A percentile compares a stretch with the other conserved stretches of the same genome.
These are phyloP conservation scores for Autographa pulchrina DNA, from an alignment of 2,888 invertebrate genomes.

Conservation along the genomic window DNA sequence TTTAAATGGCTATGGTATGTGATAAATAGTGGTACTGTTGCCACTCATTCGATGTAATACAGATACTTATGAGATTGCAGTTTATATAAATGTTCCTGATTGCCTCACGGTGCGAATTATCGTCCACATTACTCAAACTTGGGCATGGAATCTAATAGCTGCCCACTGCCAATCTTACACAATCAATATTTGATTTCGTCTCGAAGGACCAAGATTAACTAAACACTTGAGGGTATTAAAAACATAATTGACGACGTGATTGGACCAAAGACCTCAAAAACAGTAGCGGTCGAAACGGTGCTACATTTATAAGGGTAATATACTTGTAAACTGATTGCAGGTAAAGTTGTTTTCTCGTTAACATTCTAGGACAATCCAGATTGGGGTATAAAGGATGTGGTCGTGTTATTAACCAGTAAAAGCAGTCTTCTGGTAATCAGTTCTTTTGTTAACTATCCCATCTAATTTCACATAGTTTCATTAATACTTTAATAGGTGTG, in stretches of 20 bases:
- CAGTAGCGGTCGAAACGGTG: constrained; percentile 14
- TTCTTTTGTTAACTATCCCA: background rate
- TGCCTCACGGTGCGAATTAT: constrained; percentile 3
- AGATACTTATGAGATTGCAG: constrained; percentile 25
- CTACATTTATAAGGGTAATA: constrained; percentile 27
- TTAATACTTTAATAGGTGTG: too few relatives aligned
- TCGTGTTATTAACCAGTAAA: background rate
- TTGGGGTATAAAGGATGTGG: constrained; percentile 18
- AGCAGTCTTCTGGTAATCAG: too few relatives aligned
- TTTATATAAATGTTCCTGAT: constrained; percentile 37
- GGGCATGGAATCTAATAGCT: background rate
- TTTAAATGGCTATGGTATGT: constrained; percentile 56
- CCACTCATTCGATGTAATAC: constrained; percentile 18
- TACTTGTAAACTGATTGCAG: constrained; percentile 25
- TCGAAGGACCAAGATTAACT: constrained; percentile 12
- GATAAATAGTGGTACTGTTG: constrained; percentile 42
- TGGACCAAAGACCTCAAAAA: constrained; percentile 19
- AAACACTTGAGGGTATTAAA: constrained; percentile 13
- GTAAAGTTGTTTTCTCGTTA: constrained; percentile 13
- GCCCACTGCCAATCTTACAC: background rate
- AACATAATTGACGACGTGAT: constrained; percentile 9
- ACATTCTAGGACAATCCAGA: constrained; percentile 30
- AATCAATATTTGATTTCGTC: background rate
- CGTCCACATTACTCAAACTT: background rate
- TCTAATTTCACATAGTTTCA: too few relatives aligned